phyloP scores from a whole-genome alignment of 2,113 vertebrate species.

The Drymodes brunneopygia region DNA sequence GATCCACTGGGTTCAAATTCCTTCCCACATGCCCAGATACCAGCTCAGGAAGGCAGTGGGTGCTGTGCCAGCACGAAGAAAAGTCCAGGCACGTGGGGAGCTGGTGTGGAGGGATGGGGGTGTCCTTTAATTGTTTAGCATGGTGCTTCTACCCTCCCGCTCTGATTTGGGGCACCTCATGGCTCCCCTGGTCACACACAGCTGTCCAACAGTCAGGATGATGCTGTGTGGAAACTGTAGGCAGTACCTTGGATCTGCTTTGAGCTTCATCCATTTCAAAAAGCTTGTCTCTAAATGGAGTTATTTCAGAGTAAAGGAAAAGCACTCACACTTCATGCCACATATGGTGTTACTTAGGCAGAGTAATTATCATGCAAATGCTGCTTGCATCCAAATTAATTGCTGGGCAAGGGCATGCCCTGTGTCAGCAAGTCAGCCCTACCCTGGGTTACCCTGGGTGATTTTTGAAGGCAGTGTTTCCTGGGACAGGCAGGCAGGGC shows the following conservation, averaged over 20 bases:
- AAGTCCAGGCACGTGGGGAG: background rate
- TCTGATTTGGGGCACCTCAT: background rate
- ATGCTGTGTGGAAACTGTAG: background rate
- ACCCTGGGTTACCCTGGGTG: background rate
- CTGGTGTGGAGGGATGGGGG: accelerated
- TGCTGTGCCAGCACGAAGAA: background rate
- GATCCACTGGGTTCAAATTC: constrained; percentile 4
- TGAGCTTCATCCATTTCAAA: background rate
- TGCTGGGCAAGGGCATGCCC: background rate
- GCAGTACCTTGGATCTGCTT: background rate
- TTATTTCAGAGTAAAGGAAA: background rate
- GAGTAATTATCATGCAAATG: background rate
- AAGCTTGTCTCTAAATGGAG: background rate
- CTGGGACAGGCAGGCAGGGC: background rate
- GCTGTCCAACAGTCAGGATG: background rate
- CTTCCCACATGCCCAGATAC: background rate
- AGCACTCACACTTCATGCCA: background rate
- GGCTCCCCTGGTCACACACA: background rate
- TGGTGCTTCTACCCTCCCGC: accelerated
- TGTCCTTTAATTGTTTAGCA: background rate
- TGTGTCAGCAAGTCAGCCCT: background rate
- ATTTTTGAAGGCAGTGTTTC: background rate
- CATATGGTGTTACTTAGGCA: background rate
- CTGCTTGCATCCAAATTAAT: background rate
- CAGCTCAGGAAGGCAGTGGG: background rate